phyloP scores from a whole-genome alignment of 2,797 vertebrate species.

The Pangasius macronema region DNA sequence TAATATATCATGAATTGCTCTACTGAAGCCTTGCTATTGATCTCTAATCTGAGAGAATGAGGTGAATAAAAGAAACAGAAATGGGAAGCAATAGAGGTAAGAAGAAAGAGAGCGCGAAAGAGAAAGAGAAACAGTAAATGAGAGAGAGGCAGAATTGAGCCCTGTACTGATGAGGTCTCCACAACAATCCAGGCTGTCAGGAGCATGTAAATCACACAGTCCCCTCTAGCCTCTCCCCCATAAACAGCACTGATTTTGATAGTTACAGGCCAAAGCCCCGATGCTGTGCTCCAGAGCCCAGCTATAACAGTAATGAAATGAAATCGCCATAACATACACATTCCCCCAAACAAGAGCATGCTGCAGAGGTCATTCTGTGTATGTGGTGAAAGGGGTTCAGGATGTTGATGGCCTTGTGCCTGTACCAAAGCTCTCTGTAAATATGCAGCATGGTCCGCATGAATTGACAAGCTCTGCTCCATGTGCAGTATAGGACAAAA shows the following conservation, averaged over 20 bases:
- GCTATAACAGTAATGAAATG: slow-evolving; percentile 61
- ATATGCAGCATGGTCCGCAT: slow-evolving; percentile 52
- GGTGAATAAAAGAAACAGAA: slow-evolving; percentile 12
- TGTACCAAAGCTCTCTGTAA: slow-evolving; percentile 48
- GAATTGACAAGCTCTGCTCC: slow-evolving; percentile 44
- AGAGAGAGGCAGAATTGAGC: slow-evolving; percentile 25
- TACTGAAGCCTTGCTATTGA: slow-evolving; percentile 4
- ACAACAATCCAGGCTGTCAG: slow-evolving; percentile 66
- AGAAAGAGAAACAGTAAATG: slow-evolving; percentile 15
- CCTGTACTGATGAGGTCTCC: slow-evolving; percentile 65
- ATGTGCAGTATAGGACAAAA: slow-evolving; percentile 57
- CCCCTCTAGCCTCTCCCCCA: slow-evolving; percentile 53
- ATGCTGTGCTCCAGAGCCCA: slow-evolving; percentile 45
- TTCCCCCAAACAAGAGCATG: slow-evolving; percentile 35
- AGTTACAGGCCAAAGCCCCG: slow-evolving; percentile 58
- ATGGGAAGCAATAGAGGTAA: not conserved
- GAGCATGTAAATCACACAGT: slow-evolving; percentile 61
- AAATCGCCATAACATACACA: slow-evolving; percentile 51
- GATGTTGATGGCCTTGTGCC: slow-evolving; percentile 52
- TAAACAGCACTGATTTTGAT: slow-evolving; percentile 65
- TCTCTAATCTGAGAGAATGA: slow-evolving; percentile 21
- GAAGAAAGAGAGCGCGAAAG: not conserved
- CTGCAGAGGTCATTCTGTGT: slow-evolving; percentile 28
- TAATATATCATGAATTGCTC: not conserved
- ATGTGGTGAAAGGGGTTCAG: slow-evolving; percentile 31